Evolutionary conservation across 1,140 invertebrate species (phyloP).

Genomic region (Coenobita brevimanus): DNA sequence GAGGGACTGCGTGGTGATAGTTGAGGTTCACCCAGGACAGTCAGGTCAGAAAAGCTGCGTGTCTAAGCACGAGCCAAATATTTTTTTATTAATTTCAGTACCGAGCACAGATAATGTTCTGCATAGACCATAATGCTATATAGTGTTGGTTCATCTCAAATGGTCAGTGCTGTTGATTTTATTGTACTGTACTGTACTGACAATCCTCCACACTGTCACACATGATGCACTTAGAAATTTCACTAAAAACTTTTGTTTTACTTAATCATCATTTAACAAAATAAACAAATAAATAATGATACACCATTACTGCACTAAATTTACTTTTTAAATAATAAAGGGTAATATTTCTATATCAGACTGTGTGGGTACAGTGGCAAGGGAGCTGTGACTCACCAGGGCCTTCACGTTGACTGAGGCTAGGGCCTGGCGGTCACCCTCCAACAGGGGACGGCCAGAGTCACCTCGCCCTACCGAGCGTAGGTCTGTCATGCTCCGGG

Average conservation of each 20-base stretch:
- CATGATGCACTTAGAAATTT: background rate
- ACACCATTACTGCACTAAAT: too few species aligned
- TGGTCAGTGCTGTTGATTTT: too few species aligned
- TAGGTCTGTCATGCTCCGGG: constrained; percentile 57
- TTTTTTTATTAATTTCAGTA: too few species aligned
- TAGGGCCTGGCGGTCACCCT: constrained; percentile 48
- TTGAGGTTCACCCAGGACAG: constrained; percentile 30
- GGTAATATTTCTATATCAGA: too few species aligned
- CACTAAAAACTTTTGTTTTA: background rate
- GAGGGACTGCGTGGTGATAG: background rate
- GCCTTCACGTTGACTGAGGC: constrained; percentile 59
- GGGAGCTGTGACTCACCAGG: constrained; percentile 35
- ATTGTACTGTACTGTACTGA: too few species aligned
- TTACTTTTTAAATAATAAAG: too few species aligned
- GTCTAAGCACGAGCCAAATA: constrained; percentile 44
- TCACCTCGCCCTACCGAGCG: constrained; percentile 28
- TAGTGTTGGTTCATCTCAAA: too few species aligned
- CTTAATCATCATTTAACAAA: too few species aligned
- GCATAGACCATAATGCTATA: too few species aligned
- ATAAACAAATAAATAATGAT: too few species aligned
- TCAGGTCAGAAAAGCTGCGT: constrained; percentile 60
- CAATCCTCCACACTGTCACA: too few species aligned
- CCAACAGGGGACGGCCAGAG: constrained; percentile 11
- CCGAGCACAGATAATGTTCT: too few species aligned
- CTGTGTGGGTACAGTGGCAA: background rate